Percentiles rank a stretch among this genome's conserved stretches.
Evolutionary conservation across 2,888 invertebrate species (phyloP).

Genomic region (Ectobius pallidus): DNA sequence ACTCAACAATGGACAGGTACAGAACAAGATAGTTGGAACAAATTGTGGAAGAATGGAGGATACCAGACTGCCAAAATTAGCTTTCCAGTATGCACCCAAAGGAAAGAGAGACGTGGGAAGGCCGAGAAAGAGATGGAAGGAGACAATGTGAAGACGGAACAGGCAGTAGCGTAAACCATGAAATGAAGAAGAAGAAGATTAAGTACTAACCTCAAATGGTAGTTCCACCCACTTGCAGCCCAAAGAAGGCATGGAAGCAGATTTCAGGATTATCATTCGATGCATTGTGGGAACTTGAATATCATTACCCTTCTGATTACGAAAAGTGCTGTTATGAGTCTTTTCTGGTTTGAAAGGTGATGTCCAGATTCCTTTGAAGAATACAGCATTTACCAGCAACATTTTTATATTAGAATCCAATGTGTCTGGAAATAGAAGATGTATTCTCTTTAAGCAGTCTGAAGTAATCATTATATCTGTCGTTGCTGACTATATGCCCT

Average conservation of each 20-base stretch:
- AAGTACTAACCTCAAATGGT: no score
- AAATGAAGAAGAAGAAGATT: no score
- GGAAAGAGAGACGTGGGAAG: no score
- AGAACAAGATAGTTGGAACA: no score
- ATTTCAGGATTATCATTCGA: background rate
- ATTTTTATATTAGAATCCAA: background rate
- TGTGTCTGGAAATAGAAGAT: background rate
- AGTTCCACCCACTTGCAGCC: background rate
- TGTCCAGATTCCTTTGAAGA: background rate
- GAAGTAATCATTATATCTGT: background rate
- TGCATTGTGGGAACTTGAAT: background rate
- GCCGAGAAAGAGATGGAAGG: no score
- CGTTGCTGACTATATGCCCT: background rate
- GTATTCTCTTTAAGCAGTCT: background rate
- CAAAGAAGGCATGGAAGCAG: background rate
- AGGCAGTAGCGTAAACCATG: no score
- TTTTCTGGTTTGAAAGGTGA: background rate
- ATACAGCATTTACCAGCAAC: background rate
- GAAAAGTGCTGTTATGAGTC: background rate
- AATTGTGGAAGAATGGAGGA: no score
- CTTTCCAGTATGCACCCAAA: no score
- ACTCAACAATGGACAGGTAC: no score
- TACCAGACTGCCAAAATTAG: no score
- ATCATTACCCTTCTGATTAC: background rate
- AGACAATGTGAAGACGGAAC: no score